phyloP scores from a whole-genome alignment of 2,888 invertebrate genomes.

The Micoletzkya japonica region DNA sequence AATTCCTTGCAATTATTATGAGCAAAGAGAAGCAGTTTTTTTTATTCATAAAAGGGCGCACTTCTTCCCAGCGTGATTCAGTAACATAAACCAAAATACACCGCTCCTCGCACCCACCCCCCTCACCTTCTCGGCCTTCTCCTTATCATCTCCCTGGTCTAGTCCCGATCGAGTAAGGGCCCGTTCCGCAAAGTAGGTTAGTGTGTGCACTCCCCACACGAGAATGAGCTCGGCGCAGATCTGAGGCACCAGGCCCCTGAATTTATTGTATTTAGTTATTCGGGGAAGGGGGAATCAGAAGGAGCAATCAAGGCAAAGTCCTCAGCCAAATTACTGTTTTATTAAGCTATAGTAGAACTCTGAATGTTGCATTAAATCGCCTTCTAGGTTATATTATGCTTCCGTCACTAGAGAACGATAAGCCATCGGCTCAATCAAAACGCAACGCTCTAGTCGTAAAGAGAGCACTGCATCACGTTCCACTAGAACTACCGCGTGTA shows the following conservation, averaged over 20 bases:
- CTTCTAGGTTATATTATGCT: neutral
- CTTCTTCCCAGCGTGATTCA: neutral
- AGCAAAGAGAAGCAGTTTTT: no score
- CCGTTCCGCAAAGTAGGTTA: constrained; percentile 63
- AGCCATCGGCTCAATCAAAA: no score
- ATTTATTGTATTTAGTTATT: constrained; percentile 69
- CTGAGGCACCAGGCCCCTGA: constrained; percentile 84
- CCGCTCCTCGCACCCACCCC: neutral
- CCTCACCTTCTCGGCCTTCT: constrained; percentile 41
- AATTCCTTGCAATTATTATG: no score
- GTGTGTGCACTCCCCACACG: constrained; percentile 75
- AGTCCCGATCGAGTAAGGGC: constrained; percentile 38
- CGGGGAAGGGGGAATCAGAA: no score
- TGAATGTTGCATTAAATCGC: neutral
- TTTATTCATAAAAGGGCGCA: no score
- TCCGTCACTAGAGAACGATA: neutral
- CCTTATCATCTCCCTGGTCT: constrained; percentile 36
- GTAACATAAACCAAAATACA: neutral
- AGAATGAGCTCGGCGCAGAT: constrained; percentile 82
- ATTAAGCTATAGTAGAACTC: no score
- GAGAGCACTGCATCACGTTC: no score
- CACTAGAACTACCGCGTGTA: no score
- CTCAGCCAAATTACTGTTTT: no score
- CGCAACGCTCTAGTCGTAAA: no score
- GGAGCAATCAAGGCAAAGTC: no score